A percentile compares a stretch with the other conserved stretches of the same genome.
phyloP scores from a whole-genome alignment of 2,113 vertebrate species.

The Pachypanchax playfairii region DNA sequence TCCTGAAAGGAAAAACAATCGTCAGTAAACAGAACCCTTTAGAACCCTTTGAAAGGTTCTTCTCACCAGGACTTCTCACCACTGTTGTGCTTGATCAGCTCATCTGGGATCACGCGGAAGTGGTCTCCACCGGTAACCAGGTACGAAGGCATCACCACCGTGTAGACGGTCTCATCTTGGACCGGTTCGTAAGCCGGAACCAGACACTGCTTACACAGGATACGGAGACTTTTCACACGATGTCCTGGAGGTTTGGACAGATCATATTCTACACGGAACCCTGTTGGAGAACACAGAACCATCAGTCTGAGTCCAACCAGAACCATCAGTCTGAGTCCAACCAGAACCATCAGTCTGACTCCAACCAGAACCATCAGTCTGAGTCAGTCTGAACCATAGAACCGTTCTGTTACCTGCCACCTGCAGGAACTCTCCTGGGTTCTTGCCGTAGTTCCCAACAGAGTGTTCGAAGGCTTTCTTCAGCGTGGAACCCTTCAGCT shows the following conservation, averaged over 20 bases:
- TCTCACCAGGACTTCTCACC: constrained; percentile 77
- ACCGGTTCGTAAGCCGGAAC: constrained; percentile 85
- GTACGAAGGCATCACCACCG: constrained; percentile 83
- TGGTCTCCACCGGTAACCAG: constrained; percentile 86
- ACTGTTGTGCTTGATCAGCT: constrained; percentile 83
- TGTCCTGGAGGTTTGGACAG: constrained; percentile 71
- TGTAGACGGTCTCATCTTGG: constrained; percentile 77
- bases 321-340: neutral
- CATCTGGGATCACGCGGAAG: constrained; percentile 83
- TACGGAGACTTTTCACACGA: constrained; percentile 78
- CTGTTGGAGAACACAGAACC: constrained; percentile 61
- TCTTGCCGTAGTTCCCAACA: constrained; percentile 80
- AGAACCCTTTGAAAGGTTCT: neutral
- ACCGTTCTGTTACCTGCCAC: constrained; percentile 83
- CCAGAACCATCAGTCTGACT: neutral
- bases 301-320: neutral
- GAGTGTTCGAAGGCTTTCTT: constrained; percentile 89
- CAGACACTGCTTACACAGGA: constrained; percentile 87
- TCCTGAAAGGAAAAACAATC: constrained; percentile 71
- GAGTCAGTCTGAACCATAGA: no score
- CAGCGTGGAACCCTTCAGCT: constrained; percentile 87
- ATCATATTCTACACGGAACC: constrained; percentile 86
- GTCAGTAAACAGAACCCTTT: neutral
- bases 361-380: neutral
- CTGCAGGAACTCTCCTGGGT: constrained; percentile 90